Evolutionary conservation across 1,140 invertebrate species (phyloP), one percentile per base, ranked within the genome.

Genomic region (Coptotermes formosanus): DNA sequence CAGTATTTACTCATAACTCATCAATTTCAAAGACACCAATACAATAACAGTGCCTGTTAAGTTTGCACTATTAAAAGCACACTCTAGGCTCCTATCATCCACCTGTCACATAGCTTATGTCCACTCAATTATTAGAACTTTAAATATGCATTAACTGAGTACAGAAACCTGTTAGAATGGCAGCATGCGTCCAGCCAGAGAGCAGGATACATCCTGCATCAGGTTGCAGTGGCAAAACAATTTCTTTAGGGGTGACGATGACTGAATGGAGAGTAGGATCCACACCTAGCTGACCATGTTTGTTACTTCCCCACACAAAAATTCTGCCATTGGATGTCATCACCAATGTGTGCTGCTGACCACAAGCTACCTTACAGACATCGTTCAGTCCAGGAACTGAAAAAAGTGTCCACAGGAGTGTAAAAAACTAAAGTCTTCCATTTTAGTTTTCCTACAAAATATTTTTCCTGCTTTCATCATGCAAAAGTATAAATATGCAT

Each of bases 281-380:
- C 16, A 94, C 86, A 11, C 94, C 92, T 69, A 95, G 89, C 89
- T 97, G 96, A 0, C 95, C 94, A 89, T 94, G 93, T 90, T 94
- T 96, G 89, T 97, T 97, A 88, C 95, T 94, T 25, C 96, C 96
- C 93, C 95, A 95, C 0, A 93, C 93, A 88, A 94, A 91, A 45
- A 95, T 90, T 82, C 93, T 91, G 38, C 93, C 92, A 85, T 92
- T 90, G 59, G 90, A 89, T 43, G 91, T 93, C 90, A 95, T 91
- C 2, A 93, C 93, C 48, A 96, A 89, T 55, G 95, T 95, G 89
- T 95, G 94, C 89, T 95, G 93, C 89, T 96, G 95, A 11, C 96
- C 96, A 91, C 95, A 96, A 25, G 92, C 92, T 85, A 95, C 92
- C 87, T 92, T 91, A 83, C 90, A 90, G 83, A 95, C 91, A 84